Conservation (phyloP, 92 coral and sea anemone species). For the Metridium senile region DNA sequence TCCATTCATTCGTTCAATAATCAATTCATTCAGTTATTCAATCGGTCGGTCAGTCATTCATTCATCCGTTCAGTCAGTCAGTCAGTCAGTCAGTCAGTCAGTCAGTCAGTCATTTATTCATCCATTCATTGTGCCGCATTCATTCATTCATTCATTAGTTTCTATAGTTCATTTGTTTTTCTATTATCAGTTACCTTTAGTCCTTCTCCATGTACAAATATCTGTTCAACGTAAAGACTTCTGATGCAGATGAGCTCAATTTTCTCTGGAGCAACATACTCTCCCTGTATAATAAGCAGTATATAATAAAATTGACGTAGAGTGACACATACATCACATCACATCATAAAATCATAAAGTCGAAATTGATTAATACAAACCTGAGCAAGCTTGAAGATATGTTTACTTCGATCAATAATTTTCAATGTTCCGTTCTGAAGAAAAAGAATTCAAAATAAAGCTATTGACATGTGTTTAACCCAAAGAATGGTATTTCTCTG, state of each 20-base stretch:
- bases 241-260: constrained; percentile 68
- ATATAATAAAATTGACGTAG: neutral
- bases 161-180: neutral
- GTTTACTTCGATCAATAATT: constrained; percentile 83
- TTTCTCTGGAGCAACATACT: constrained; percentile 93
- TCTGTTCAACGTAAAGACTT: constrained; percentile 89
- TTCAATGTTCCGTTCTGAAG: constrained; percentile 77
- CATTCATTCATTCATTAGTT: constrained; percentile 8
- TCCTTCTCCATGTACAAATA: constrained; percentile 83
- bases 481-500: too few species aligned
- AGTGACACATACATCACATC: neutral
- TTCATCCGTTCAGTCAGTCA: neutral
- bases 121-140: neutral
- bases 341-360: too few species aligned
- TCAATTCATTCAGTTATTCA: neutral
- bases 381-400: constrained; percentile 91
- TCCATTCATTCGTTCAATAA: neutral
- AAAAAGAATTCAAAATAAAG: neutral
- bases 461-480: too few species aligned
- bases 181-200: constrained; percentile 54
- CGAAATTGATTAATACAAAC: constrained; percentile 35
- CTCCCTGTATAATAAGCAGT: constrained; percentile 58
- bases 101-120: constrained; percentile 8
- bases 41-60: too few species aligned
- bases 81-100: constrained; percentile 6